Conservation (phyloP, 1,140 invertebrate species). For the Meloidogyne exigua region DNA sequence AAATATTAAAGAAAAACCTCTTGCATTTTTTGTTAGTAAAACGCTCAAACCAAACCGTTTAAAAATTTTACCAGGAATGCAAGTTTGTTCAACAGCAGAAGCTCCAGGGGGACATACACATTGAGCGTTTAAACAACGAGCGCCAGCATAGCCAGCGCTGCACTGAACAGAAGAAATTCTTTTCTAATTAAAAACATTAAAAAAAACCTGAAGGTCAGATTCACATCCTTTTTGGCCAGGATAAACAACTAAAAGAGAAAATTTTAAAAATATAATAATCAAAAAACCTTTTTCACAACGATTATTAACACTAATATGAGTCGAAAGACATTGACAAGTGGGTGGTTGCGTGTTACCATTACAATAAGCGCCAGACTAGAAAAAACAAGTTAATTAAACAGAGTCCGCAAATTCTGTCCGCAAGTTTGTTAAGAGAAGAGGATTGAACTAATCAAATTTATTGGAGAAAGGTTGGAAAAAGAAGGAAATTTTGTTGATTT, state of each 20-base stretch:
- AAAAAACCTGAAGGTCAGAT: conserved; percentile 40
- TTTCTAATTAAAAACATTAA: not conserved
- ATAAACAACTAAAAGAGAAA: conserved; percentile 57
- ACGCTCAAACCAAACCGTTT: no score
- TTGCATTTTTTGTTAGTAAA: no score
- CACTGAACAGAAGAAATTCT: conserved; percentile 39
- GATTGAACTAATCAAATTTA: no score
- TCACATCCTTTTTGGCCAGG: conserved; percentile 60
- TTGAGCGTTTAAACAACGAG: conserved; percentile 53
- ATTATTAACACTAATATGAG: conserved; percentile 58
- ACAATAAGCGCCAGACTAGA: conserved; percentile 56
- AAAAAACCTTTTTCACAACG: conserved; percentile 57
- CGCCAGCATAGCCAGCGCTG: conserved; percentile 52
- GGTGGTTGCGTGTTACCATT: conserved; percentile 63
- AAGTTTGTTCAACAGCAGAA: conserved; percentile 58
- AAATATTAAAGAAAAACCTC: not conserved
- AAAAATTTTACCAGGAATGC: conserved; percentile 54
- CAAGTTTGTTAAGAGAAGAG: no score
- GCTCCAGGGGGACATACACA: conserved; percentile 59
- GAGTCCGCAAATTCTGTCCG: no score
- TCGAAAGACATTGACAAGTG: conserved; percentile 62
- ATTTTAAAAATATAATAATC: not conserved
- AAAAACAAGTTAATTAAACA: not conserved
- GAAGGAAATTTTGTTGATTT: no score
- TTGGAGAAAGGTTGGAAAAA: no score